These are phyloP conservation scores for Cistogaster globosa DNA, from an alignment of 2,888 invertebrate genomes.

Conservation along the genomic window DNA sequence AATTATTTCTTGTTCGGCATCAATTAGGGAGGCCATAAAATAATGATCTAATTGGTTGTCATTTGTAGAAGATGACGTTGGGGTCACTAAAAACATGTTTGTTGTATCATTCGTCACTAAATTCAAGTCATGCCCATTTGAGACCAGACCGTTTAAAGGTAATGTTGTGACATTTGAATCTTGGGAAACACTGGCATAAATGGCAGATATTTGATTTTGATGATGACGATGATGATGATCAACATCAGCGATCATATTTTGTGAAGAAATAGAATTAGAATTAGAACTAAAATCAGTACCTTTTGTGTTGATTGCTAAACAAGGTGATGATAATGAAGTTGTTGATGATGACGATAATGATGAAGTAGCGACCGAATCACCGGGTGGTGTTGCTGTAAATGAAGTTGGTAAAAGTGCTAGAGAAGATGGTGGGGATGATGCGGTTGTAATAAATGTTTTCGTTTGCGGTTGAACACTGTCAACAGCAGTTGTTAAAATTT, in stretches of 20 bases:
- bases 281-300: conserved; percentile 40
- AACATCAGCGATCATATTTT: conserved; percentile 17
- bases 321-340: conserved; percentile 2
- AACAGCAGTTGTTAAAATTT: conserved; percentile 21
- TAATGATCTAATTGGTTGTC: conserved; percentile 67
- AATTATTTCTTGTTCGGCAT: conserved; percentile 73
- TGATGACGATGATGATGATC: conserved; percentile 14
- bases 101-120: conserved; percentile 41
- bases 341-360: background rate
- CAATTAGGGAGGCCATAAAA: conserved; percentile 71
- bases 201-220: conserved; percentile 30
- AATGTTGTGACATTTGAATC: conserved; percentile 40
- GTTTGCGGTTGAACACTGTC: background rate
- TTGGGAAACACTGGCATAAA: conserved; percentile 49
- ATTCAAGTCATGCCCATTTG: conserved; percentile 47
- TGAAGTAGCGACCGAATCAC: conserved; percentile 6
- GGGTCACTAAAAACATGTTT: conserved; percentile 57
- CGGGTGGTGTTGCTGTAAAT: conserved; percentile 16
- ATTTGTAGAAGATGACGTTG: conserved; percentile 23
- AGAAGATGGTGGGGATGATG: background rate
- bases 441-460: conserved; percentile 2
- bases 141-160: conserved; percentile 54
- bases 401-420: background rate
- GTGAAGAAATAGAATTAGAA: conserved; percentile 23
- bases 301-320: conserved; percentile 30